These are phyloP conservation scores for Drosophila kuntzei DNA, from an alignment of 2,888 invertebrate species.

Conservation along the genomic window DNA sequence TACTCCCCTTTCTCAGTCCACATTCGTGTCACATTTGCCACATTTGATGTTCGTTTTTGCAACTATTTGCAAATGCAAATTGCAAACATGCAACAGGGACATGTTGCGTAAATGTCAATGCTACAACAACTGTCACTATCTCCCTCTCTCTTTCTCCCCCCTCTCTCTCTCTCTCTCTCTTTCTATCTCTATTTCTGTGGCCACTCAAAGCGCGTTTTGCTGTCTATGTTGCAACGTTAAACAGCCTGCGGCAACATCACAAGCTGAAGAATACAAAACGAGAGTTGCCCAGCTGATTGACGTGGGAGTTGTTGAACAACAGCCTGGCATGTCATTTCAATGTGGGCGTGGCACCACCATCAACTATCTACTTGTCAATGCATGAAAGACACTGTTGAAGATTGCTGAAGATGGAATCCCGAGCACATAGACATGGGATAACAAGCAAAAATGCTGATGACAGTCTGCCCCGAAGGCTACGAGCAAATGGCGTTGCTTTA, in stretches of 20 bases:
- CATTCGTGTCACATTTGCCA: constrained; percentile 63
- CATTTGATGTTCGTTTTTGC: constrained; percentile 81
- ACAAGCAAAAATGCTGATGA: constrained; percentile 33
- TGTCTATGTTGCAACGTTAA: constrained; percentile 59
- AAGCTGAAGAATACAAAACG: constrained; percentile 33
- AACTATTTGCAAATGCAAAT: constrained; percentile 82
- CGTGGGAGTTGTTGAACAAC: constrained; percentile 47
- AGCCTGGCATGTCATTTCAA: constrained; percentile 9
- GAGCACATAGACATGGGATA: constrained; percentile 2
- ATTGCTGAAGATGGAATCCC: constrained; percentile 18
- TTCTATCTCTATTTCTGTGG: constrained; percentile 11
- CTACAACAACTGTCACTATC: constrained; percentile 39
- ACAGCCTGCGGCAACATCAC: constrained; percentile 49
- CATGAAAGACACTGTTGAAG: constrained; percentile 20
- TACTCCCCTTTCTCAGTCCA: background rate
- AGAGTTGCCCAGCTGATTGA: constrained; percentile 61
- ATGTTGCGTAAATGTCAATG: constrained; percentile 82
- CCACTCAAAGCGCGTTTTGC: constrained; percentile 61
- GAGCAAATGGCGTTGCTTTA: constrained; percentile 24
- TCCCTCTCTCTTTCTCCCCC: too few species aligned
- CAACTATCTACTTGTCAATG: constrained; percentile 30
- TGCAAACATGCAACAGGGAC: constrained; percentile 82
- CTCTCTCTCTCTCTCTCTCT: background rate
- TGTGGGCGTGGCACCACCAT: constrained; percentile 30
- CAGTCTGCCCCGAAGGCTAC: constrained; percentile 21